Conservation (phyloP, 1,140 invertebrate genomes). For the Penaeus chinensis region DNA sequence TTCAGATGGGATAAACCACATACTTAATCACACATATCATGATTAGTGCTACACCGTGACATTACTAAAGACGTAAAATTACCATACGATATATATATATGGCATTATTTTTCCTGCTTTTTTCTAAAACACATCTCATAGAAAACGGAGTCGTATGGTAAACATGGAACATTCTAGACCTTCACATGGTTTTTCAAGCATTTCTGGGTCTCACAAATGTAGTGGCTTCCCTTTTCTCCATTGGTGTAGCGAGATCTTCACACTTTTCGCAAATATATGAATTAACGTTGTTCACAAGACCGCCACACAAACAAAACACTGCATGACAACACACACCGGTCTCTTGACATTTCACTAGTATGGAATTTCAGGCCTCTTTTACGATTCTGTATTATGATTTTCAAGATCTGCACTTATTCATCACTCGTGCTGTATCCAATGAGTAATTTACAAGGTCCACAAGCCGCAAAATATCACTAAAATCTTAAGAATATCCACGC, state of each 20-base stretch:
- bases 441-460: not conserved
- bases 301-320: conserved; percentile 10
- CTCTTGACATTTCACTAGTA: conserved; percentile 15
- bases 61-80: too few relatives aligned
- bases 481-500: not conserved
- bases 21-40: too few relatives aligned
- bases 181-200: not conserved
- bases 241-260: too few relatives aligned
- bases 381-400: not conserved
- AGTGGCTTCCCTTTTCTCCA: too few relatives aligned
- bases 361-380: not conserved
- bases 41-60: too few relatives aligned
- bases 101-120: too few relatives aligned
- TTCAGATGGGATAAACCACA: too few relatives aligned
- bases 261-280: too few relatives aligned
- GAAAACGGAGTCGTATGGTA: conserved; percentile 49
- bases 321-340: conserved; percentile 17
- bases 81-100: too few relatives aligned
- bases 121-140: not conserved
- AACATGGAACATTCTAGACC: conserved; percentile 48
- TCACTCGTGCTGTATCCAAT: not conserved
- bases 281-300: too few relatives aligned
- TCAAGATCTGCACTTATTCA: not conserved
- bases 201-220: not conserved
- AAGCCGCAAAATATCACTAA: not conserved